These are phyloP conservation scores for Steatocranus sp. DNA, from an alignment of 2,797 vertebrate species.

Conservation along the genomic window DNA sequence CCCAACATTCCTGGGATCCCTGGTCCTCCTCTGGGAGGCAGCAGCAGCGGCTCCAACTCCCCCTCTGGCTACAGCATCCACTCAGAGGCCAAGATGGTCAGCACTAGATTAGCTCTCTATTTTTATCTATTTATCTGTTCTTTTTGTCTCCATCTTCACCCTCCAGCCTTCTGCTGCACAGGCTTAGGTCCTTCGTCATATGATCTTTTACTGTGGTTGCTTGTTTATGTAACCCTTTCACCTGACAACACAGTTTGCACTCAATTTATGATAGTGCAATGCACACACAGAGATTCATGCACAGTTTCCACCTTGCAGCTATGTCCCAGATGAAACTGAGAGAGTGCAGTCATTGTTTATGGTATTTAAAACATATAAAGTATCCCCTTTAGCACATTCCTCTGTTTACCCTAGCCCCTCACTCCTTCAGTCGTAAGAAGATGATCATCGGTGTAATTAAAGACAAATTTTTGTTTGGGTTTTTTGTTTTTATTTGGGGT, in stretches of 20 bases:
- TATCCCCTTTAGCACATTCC: neutral
- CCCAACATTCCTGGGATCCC: conserved; percentile 98
- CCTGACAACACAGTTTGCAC: neutral
- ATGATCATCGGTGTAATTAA: neutral
- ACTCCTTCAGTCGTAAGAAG: neutral
- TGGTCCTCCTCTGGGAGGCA: conserved; percentile 88
- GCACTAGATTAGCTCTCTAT: conserved; percentile 62
- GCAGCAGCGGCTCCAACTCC: conserved; percentile 87
- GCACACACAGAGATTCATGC: neutral
- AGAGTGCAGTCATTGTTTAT: neutral
- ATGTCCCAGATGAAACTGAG: neutral
- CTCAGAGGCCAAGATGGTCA: conserved; percentile 97
- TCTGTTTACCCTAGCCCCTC: neutral
- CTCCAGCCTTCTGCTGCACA: conserved; percentile 35
- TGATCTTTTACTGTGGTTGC: conserved; percentile 46
- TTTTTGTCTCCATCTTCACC: conserved; percentile 48
- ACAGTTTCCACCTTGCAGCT: neutral
- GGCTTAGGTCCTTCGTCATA: conserved; percentile 53
- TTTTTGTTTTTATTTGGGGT: neutral
- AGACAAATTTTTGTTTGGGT: fast-evolving
- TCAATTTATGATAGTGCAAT: neutral
- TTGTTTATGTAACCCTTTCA: conserved; percentile 35
- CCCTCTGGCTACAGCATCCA: conserved; percentile 87
- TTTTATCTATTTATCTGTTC: conserved; percentile 52
- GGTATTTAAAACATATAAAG: neutral